These are phyloP conservation scores for Paramuricea clavata DNA, from an alignment of 92 coral and sea anemone genomes.

Conservation along the genomic window DNA sequence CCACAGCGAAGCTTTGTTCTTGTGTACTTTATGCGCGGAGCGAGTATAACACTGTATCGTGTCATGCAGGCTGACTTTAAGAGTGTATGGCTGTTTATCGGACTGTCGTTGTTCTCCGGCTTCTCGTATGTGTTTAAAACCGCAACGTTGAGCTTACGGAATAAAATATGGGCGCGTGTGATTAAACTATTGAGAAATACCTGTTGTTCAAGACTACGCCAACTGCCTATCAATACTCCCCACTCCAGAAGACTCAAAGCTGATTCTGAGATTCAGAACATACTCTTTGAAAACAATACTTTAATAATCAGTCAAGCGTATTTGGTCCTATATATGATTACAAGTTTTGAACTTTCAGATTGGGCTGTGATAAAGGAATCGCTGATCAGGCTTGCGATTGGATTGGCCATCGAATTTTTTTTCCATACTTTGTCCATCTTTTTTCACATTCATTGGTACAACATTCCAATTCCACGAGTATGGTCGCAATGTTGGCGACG, in stretches of 20 bases:
- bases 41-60: conserved; percentile 63
- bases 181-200: conserved; percentile 42
- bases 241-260: conserved; percentile 82
- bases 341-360: neutral
- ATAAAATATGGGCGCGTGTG: conserved; percentile 43
- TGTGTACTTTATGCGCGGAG: conserved; percentile 56
- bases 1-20: conserved; percentile 64
- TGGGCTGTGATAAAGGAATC: conserved; percentile 31
- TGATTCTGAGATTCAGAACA: conserved; percentile 75
- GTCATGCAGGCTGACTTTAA: conserved; percentile 78
- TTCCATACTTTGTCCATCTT: conserved; percentile 68
- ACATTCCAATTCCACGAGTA: conserved; percentile 64
- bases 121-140: conserved; percentile 66
- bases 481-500: conserved; percentile 69
- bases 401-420: conserved; percentile 73
- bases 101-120: conserved; percentile 74
- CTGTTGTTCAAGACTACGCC: conserved; percentile 28
- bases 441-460: conserved; percentile 58
- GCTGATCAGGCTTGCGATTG: conserved; percentile 61
- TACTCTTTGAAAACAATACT: conserved; percentile 70
- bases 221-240: conserved; percentile 55
- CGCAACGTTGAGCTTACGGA: conserved; percentile 74
- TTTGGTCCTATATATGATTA: neutral
- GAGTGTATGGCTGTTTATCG: conserved; percentile 59
- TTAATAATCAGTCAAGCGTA: conserved; percentile 6